These are phyloP conservation scores for Microtus richardsoni DNA, from an alignment of 2,113 vertebrate species.

Conservation along the genomic window DNA sequence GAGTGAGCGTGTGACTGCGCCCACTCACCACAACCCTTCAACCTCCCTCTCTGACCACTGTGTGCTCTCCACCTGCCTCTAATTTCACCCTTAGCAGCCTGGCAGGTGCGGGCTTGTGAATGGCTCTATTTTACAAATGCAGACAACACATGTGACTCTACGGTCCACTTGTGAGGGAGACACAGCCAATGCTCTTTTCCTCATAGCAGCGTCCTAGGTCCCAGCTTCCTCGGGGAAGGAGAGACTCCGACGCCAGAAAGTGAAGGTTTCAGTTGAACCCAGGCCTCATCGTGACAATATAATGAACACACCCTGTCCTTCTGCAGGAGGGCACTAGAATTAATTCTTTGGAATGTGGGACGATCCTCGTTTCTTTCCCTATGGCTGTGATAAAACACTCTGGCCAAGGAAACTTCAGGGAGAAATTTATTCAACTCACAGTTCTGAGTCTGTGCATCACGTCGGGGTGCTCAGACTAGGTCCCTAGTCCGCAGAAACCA, in stretches of 20 bases:
- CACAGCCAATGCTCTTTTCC: background rate
- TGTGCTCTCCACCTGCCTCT: no score
- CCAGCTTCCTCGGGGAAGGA: background rate
- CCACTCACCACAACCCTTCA: background rate
- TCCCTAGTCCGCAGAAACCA: background rate
- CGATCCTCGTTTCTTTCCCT: background rate
- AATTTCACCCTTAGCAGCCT: background rate
- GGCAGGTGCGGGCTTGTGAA: no score
- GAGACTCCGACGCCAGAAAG: background rate
- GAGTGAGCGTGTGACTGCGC: background rate
- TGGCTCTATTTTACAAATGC: background rate
- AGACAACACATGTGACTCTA: rapidly evolving
- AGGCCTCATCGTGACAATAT: no score
- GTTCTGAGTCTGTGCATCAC: background rate
- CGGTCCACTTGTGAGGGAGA: background rate
- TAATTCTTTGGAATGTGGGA: background rate
- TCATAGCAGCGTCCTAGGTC: background rate
- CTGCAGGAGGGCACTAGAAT: background rate
- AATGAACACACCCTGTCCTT: background rate
- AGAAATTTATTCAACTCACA: background rate
- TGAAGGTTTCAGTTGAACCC: background rate
- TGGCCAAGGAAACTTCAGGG: background rate
- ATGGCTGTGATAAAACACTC: background rate
- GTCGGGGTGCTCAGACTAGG: background rate
- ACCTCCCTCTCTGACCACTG: no score